A percentile compares a stretch with the other conserved stretches of the same genome.
These are phyloP conservation scores for Baronia brevicornis DNA, from an alignment of 2,888 invertebrate genomes.

Conservation along the genomic window DNA sequence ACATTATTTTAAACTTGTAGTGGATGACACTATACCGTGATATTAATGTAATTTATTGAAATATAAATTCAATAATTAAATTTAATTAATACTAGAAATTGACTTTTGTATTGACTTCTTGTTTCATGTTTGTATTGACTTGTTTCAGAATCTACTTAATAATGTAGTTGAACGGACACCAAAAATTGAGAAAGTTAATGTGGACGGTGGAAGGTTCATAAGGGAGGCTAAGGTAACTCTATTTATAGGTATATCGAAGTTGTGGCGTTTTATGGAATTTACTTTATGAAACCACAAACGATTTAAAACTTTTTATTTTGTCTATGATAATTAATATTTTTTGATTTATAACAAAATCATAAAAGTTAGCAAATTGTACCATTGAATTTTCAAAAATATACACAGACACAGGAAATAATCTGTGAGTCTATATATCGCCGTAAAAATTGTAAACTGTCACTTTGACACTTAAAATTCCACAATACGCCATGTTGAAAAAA, in stretches of 20 bases:
- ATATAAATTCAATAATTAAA: too few relatives aligned
- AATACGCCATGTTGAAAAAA: slow-evolving; percentile 16
- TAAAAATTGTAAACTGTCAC: not conserved
- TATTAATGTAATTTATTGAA: too few relatives aligned
- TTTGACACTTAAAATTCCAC: slow-evolving; percentile 16
- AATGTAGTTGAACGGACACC: slow-evolving; percentile 94
- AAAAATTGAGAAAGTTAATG: slow-evolving; percentile 95
- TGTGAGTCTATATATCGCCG: too few relatives aligned
- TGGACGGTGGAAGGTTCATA: slow-evolving; percentile 95
- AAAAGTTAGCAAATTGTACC: not conserved
- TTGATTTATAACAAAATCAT: not conserved
- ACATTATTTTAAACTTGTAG: too few relatives aligned
- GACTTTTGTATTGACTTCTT: too few relatives aligned
- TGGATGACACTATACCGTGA: too few relatives aligned
- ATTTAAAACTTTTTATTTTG: not conserved
- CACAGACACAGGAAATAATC: too few relatives aligned
- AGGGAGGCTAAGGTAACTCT: slow-evolving; percentile 97
- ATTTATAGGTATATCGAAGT: slow-evolving; percentile 20
- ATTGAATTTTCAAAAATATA: too few relatives aligned
- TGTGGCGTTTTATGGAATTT: slow-evolving; percentile 33
- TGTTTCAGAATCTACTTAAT: slow-evolving; percentile 92
- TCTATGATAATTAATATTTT: not conserved
- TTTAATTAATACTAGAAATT: too few relatives aligned
- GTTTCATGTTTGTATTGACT: too few relatives aligned
- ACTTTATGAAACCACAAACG: too few relatives aligned